Evolutionary conservation across 2,888 invertebrate genomes (phyloP).

Genomic region (Heliconius ethilla): DNA sequence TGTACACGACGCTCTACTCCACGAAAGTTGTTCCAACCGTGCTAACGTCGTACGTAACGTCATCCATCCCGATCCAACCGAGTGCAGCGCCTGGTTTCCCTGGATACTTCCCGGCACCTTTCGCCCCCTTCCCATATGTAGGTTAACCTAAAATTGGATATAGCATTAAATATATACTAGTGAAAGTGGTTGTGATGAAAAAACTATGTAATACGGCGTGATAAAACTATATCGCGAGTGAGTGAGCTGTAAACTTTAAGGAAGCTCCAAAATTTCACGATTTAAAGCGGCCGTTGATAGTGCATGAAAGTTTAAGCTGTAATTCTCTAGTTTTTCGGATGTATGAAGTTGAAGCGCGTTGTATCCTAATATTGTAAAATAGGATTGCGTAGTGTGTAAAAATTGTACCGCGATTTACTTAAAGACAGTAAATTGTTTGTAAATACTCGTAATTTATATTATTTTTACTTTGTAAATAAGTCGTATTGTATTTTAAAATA

Average conservation of each 20-base stretch:
- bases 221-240: conserved; percentile 71
- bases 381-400: conserved; percentile 53
- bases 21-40: conserved; percentile 91
- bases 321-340: conserved; percentile 61
- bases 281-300: conserved; percentile 64
- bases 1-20: conserved; percentile 92
- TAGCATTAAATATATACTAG: conserved; percentile 42
- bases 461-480: conserved; percentile 59
- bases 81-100: conserved; percentile 84
- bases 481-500: conserved; percentile 46
- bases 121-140: conserved; percentile 88
- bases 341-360: conserved; percentile 53
- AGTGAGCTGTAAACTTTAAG: conserved; percentile 60
- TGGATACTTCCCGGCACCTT: conserved; percentile 89
- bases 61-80: conserved; percentile 88
- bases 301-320: conserved; percentile 64
- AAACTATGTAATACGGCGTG: conserved; percentile 60
- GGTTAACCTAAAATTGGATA: conserved; percentile 73
- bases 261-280: conserved; percentile 63
- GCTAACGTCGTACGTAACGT: conserved; percentile 91
- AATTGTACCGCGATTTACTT: conserved; percentile 51
- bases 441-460: conserved; percentile 68
- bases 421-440: conserved; percentile 61
- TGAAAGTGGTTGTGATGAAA: conserved; percentile 59
- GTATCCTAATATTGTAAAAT: conserved; percentile 46